Evolutionary conservation across 2,888 invertebrate species (phyloP).

Genomic region (Steinernema carpocapsae): DNA sequence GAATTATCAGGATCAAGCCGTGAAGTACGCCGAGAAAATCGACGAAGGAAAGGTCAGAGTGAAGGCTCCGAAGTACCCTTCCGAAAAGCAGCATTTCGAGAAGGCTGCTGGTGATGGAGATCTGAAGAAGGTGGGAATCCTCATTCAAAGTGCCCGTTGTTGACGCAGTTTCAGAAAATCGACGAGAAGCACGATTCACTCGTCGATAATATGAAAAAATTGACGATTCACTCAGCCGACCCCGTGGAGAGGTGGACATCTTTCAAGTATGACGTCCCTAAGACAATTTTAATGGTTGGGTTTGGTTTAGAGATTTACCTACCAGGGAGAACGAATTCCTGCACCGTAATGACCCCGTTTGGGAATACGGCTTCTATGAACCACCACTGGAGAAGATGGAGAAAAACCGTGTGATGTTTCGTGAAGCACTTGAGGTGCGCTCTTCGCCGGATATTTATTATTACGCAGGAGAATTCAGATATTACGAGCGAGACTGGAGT

Average conservation of each 20-base stretch:
- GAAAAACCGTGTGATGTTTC: slow-evolving; percentile 56
- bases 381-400: slow-evolving; percentile 60
- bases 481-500: slow-evolving; percentile 53
- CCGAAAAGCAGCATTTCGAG: slow-evolving; percentile 51
- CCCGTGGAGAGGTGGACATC: slow-evolving; percentile 57
- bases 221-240: slow-evolving; percentile 58
- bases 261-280: slow-evolving; percentile 46
- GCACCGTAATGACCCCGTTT: slow-evolving; percentile 57
- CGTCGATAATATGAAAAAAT: slow-evolving; percentile 60
- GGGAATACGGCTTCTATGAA: slow-evolving; percentile 66
- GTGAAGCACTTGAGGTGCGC: slow-evolving; percentile 64
- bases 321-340: slow-evolving; percentile 56
- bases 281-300: slow-evolving; percentile 5
- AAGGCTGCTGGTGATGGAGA: slow-evolving; percentile 48
- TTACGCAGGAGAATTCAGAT: slow-evolving; percentile 41
- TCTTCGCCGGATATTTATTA: not conserved
- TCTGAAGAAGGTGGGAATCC: slow-evolving; percentile 45
- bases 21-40: slow-evolving; percentile 47
- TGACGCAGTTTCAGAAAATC: slow-evolving; percentile 47
- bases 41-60: slow-evolving; percentile 46
- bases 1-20: slow-evolving; percentile 50
- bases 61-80: slow-evolving; percentile 59
- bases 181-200: slow-evolving; percentile 53
- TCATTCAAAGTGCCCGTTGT: slow-evolving; percentile 3
- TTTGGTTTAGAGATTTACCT: slow-evolving; percentile 52